Evolutionary conservation across 2,797 vertebrate genomes (phyloP), one percentile per base, ranked within the genome.

Genomic region (Cossypha niveicapilla): DNA sequence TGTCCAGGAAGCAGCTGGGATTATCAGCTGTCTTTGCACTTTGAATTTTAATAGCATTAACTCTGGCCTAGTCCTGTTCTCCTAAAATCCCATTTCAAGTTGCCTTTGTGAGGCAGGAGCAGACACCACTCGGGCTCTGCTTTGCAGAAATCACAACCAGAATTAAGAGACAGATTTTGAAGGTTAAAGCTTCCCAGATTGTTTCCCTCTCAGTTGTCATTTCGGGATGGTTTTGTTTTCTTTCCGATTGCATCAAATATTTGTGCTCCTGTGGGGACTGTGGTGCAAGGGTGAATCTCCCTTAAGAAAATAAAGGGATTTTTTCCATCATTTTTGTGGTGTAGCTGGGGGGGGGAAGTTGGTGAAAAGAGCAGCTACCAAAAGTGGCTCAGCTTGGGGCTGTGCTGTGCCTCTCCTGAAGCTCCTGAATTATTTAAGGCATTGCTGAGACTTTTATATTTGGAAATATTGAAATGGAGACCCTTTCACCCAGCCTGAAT

Each of bases 201-300:
- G 68, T 77, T 92, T 95, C 91, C 88, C 93, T 94, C 81, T 66
- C 50, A 41, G 79, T 75, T 62, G 57, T 92, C 83, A 76, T 78
- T 39, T 44, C 0, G 41, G 86, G 86, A 88, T 2, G 34, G 78
- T 93, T 88, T 79, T 94, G 92, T 96, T 96, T 94, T 66, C 95
- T 92, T 94, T 78, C 86, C 0, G 14, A 72, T 74, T 54, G 61
- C 92, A 92, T 85, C 89, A 88, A 95, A 70, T 70, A 70, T 88
- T 86, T 94, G 88, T 63, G 22, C 51, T 91, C 86, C 92, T 79
- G 48, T 13, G 8, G 70, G 94, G 93, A 57, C 34, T 81, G 62
- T 53, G 41, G 67, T 41, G 63, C 2, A 1, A 82, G 81, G 92
- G 92, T 79, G 94, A 95, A 45, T 85, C 68, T 82, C 6, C 6